Base-by-base conservation (phyloP, 2,888 invertebrate genomes). In the Lochmaea crataegi region DNA sequence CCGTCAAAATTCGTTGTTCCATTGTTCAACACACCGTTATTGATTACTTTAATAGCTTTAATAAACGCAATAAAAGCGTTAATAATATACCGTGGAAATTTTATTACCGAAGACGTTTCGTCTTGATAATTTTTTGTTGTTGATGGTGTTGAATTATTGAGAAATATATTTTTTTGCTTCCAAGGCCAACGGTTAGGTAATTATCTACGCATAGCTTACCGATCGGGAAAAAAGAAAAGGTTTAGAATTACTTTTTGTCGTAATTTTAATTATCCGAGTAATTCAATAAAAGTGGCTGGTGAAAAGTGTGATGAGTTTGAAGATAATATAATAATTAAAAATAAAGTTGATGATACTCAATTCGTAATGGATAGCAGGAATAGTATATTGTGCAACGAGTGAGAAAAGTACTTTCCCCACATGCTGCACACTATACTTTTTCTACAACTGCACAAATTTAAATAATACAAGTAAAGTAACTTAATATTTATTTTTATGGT, bases 11-110 rank as follows among this genome's bases (percentile, higher is more conserved):
- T 53, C 18, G 18, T 58, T 26, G 32, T 32, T 58, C 58, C 32
- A 7, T 58, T 58, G 58, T 58, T 58, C 58, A 58, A 32, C 11
- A 32, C 14, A 58, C 32, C 6, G 26, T 57, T 26, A 14, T 32
- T 57, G 57, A 57, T 57, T 26, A 2, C 12, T 58, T n/a, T 12
- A 58, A 26, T 26, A 4, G n/a, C 12, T 32, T 12, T 14, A 58
- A 26, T 38, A 38, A 38, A 38, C 32, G 32, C 32, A 7, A 38
- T 38, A 38, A 26, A 26, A 58, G n/a, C 58, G 32, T 58, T 32
- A 32, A 58, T 58, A 58, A 58, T 58, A 58, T 32, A n/a, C 58
- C 58, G 12, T 58, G 32, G 10, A 58, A 12, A 26, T 58, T 58
- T 32, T 58, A 26, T 32, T 26, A 26, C n/a, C 12, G 5, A 22